Base-by-base conservation (phyloP, 1,140 invertebrate genomes). In the Nylanderia fulva region DNA sequence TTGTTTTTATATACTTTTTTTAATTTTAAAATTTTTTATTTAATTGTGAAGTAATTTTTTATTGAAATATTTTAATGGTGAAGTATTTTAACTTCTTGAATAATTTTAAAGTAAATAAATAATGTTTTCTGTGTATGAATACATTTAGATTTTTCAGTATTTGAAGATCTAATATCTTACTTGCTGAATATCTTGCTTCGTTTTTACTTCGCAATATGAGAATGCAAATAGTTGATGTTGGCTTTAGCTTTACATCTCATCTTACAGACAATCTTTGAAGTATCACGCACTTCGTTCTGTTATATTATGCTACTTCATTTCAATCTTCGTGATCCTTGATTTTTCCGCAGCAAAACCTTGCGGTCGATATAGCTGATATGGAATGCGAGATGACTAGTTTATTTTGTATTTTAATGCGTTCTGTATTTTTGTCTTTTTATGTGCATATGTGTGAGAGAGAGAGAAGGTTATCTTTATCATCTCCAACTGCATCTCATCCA, bases 401-500 rank as follows among this genome's bases (percentile, higher is more conserved):
- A 11, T 52, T 82, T 82, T 82, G 36, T 82, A 13, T 82, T 71
- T 71, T 42, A 82, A 82, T 72, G 8, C 45, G 13, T 39, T 9
- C 8, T 18, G 33, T 8, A 15, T 69, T 71, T 36, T 33, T 13
- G 18, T 45, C 21, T 7, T 56, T 15, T 18, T 13, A 9, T 13
- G 61, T 68, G 13, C 21, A 18, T 39, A n/a, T n/a, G n/a, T n/a
- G n/a, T n/a, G n/a, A n/a, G n/a, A n/a, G n/a, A 36, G 15, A 24
- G 18, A 63, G 13, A n/a, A 13, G 1, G 15, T 71, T 80, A 18
- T 58, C 58, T 66, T 69, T 79, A 56, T 54, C 48, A 42, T 39
- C 4, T 52, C n/a, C 13, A 77, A 77, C 11, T 36, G 13, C n/a
- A 36, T 76, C 24, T 27, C 13, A 33, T 33, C 48, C 15, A 42